Conservation (phyloP, 2,113 vertebrate species). For the Dicrurus megarhynchus region DNA sequence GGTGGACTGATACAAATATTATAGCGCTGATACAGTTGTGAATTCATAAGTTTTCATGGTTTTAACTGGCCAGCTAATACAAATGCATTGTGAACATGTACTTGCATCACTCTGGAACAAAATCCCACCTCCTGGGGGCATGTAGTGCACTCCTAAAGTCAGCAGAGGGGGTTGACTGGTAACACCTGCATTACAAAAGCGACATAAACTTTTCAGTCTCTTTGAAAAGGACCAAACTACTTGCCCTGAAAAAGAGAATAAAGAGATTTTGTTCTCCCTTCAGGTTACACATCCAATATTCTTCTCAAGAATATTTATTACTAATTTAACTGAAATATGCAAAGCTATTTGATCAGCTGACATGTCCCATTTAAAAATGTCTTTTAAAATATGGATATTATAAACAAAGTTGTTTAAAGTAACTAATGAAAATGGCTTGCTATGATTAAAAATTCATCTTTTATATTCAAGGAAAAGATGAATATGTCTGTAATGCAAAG, state of each 20-base stretch:
- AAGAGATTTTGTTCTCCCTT: neutral
- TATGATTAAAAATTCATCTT: neutral
- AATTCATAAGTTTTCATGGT: neutral
- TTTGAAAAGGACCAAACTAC: neutral
- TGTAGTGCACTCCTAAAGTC: neutral
- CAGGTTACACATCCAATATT: neutral
- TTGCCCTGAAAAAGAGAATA: neutral
- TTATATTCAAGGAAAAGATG: neutral
- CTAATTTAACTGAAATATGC: neutral
- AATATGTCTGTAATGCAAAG: neutral
- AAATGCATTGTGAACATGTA: neutral
- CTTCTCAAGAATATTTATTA: neutral
- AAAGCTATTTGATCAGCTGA: neutral
- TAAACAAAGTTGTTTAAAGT: neutral
- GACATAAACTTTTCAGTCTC: neutral
- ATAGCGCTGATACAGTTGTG: neutral
- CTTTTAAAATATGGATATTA: neutral
- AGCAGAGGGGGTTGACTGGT: neutral
- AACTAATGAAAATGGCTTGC: neutral
- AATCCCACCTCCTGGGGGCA: neutral
- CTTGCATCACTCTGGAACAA: neutral
- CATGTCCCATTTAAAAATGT: neutral
- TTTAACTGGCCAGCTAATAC: neutral
- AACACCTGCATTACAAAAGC: neutral
- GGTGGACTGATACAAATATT: neutral